These are phyloP conservation scores for Chionomys nivalis DNA, from an alignment of 2,113 vertebrate genomes.

Conservation along the genomic window DNA sequence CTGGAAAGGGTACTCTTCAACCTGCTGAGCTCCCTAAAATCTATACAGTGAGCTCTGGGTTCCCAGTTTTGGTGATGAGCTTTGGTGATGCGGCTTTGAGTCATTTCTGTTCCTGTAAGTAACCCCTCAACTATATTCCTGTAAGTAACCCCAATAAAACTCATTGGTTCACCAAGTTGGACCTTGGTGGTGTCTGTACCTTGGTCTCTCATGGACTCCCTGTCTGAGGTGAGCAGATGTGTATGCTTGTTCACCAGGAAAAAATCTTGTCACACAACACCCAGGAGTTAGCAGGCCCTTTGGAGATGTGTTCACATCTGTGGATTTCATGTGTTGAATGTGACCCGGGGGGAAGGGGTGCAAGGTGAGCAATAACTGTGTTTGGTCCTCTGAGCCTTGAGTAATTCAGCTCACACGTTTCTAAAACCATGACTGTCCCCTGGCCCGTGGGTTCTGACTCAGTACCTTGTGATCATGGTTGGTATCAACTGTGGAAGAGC, in stretches of 20 bases:
- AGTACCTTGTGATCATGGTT: not conserved
- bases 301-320: too few relatives aligned
- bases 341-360: not conserved
- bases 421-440: not conserved
- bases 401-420: not conserved
- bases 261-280: not conserved
- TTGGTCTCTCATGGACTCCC: not conserved
- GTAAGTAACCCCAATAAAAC: not conserved
- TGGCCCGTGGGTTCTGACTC: not conserved
- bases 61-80: not conserved
- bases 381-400: not conserved
- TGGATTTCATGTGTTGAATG: accelerated
- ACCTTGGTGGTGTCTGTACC: not conserved
- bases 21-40: not conserved
- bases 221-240: not conserved
- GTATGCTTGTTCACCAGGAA: not conserved
- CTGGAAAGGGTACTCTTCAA: not conserved
- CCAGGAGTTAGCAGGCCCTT: not conserved
- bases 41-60: not conserved
- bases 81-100: not conserved
- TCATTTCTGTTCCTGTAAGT: not conserved
- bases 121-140: not conserved
- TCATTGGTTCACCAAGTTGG: not conserved
- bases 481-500: not conserved
- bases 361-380: too few relatives aligned